A percentile compares a stretch with the other conserved stretches of the same genome.
These are phyloP conservation scores for Acanthochromis polyacanthus DNA, from an alignment of 2,113 vertebrate species.

Conservation along the genomic window DNA sequence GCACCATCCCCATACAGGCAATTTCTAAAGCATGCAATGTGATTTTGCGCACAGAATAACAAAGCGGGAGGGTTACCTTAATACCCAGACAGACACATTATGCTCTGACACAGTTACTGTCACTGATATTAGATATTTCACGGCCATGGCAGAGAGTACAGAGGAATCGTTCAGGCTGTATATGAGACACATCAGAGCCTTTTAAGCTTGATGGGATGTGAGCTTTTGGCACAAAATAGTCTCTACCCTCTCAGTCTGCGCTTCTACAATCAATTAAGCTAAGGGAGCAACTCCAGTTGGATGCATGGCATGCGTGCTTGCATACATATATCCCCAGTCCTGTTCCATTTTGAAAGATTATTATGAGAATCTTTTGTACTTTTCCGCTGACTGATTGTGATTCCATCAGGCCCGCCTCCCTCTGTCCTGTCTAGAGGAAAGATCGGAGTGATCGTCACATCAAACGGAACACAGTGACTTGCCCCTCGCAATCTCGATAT, in stretches of 20 bases:
- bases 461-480: constrained; percentile 57
- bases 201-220: constrained; percentile 18
- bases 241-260: neutral
- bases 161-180: constrained; percentile 30
- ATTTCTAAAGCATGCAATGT: constrained; percentile 57
- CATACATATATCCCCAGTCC: neutral
- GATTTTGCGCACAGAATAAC: constrained; percentile 56
- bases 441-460: constrained; percentile 52
- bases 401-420: neutral
- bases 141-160: constrained; percentile 24
- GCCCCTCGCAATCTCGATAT: constrained; percentile 61
- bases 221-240: constrained; percentile 6
- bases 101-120: constrained; percentile 50
- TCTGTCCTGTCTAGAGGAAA: constrained; percentile 30
- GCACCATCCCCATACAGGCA: constrained; percentile 36
- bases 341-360: constrained; percentile 32
- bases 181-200: constrained; percentile 34
- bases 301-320: constrained; percentile 10
- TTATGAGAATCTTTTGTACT: constrained; percentile 38
- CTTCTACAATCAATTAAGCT: constrained; percentile 43
- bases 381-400: constrained; percentile 19
- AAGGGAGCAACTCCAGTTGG: neutral
- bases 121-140: constrained; percentile 59
- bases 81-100: constrained; percentile 41
- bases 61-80: constrained; percentile 50